These are phyloP conservation scores for Pardalotus punctatus DNA, from an alignment of 2,113 vertebrate genomes.

Conservation along the genomic window DNA sequence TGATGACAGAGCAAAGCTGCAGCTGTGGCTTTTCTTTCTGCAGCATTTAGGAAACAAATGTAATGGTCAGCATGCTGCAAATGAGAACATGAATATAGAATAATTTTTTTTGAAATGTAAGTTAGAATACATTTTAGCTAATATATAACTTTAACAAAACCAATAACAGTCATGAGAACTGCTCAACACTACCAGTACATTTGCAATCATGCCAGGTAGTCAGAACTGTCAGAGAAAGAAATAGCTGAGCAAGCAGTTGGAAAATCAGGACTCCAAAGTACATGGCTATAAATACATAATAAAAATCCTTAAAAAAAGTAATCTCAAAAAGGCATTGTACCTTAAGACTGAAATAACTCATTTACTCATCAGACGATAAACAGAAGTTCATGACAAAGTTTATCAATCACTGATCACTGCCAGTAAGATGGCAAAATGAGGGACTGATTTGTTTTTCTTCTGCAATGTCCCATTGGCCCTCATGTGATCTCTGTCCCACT, in stretches of 20 bases:
- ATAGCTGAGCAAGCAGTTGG: neutral
- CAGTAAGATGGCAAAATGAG: neutral
- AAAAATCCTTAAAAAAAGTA: neutral
- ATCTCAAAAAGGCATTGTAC: neutral
- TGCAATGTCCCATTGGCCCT: neutral
- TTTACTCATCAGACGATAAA: neutral
- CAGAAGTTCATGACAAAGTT: neutral
- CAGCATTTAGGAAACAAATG: neutral
- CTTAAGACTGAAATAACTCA: neutral
- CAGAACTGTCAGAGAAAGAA: neutral
- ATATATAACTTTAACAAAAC: neutral
- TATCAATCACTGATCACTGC: neutral
- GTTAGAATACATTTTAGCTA: neutral
- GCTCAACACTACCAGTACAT: neutral
- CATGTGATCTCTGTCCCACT: neutral
- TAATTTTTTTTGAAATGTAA: neutral
- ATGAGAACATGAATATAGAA: neutral
- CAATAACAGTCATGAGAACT: neutral
- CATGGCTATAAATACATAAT: neutral
- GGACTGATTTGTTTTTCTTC: neutral
- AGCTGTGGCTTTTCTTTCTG: conserved; percentile 35
- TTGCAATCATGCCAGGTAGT: neutral
- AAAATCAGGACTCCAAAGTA: neutral
- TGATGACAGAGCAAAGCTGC: conserved; percentile 41
- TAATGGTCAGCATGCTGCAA: neutral